These are phyloP conservation scores for Leucophenga varia DNA, from an alignment of 1,140 invertebrate genomes.

Conservation along the genomic window DNA sequence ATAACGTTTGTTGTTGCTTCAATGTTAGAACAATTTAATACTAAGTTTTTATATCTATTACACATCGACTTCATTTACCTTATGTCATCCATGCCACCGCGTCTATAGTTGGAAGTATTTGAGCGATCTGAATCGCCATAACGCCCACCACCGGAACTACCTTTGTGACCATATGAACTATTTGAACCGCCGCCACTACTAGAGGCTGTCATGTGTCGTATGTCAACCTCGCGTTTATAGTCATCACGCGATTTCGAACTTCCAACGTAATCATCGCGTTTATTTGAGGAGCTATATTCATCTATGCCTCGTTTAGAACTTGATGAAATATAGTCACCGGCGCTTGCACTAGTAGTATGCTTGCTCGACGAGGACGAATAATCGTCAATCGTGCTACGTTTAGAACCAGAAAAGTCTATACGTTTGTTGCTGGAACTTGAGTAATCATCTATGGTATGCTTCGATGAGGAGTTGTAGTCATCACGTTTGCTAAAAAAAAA, in stretches of 20 bases:
- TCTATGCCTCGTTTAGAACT: constrained; percentile 28
- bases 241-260: constrained; percentile 26
- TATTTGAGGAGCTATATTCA: constrained; percentile 33
- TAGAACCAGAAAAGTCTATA: constrained; percentile 37
- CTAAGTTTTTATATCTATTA: not conserved
- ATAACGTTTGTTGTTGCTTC: constrained; percentile 42
- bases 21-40: not conserved
- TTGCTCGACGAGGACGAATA: constrained; percentile 37
- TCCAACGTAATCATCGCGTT: constrained; percentile 40
- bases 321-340: constrained; percentile 35
- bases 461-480: constrained; percentile 38
- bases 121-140: constrained; percentile 37
- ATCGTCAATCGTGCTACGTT: constrained; percentile 44
- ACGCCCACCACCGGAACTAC: constrained; percentile 31
- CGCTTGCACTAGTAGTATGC: constrained; percentile 29
- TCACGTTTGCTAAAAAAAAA: constrained; percentile 34
- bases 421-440: constrained; percentile 36
- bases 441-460: constrained; percentile 40
- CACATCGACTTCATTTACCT: constrained; percentile 6
- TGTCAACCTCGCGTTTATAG: constrained; percentile 31
- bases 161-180: constrained; percentile 34
- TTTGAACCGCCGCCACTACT: constrained; percentile 23
- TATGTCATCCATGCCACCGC: constrained; percentile 34
- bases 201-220: constrained; percentile 39
- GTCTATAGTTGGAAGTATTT: constrained; percentile 38